Evolutionary conservation across 2,113 vertebrate genomes (phyloP).

Genomic region (Canis aureus): DNA sequence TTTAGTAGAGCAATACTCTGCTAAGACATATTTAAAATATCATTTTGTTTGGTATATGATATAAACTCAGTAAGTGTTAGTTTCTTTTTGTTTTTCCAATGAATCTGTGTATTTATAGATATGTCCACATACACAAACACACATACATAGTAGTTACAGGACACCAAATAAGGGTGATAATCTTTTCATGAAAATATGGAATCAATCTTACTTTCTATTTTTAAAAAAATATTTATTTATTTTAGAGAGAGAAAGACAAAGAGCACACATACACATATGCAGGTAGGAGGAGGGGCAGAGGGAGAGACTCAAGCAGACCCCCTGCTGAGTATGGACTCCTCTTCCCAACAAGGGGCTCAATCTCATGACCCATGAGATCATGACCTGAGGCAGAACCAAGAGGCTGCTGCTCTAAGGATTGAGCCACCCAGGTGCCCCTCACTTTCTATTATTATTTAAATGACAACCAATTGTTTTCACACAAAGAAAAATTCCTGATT

Average conservation of each 20-base stretch:
- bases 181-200: conserved; percentile 4
- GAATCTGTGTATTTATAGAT: not conserved
- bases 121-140: not conserved
- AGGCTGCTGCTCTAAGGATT: not conserved
- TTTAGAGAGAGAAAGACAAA: not conserved
- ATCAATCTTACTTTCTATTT: not conserved
- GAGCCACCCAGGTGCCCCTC: not conserved
- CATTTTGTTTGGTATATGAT: not conserved
- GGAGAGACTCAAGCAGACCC: not conserved
- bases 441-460: conserved; percentile 18
- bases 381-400: not conserved
- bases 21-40: conserved; percentile 56
- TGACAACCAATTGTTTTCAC: not conserved
- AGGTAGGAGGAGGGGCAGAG: not conserved
- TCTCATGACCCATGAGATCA: not conserved
- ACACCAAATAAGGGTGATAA: conserved; percentile 2
- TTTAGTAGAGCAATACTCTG: not conserved
- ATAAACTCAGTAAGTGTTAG: not conserved
- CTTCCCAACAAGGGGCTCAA: not conserved
- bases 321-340: not conserved
- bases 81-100: not conserved
- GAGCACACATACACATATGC: not conserved
- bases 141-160: not conserved
- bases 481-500: conserved; percentile 4
- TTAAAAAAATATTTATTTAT: not conserved